These are phyloP conservation scores for Alviniconcha marisindica DNA, from an alignment of 1,140 invertebrate genomes.

Conservation along the genomic window DNA sequence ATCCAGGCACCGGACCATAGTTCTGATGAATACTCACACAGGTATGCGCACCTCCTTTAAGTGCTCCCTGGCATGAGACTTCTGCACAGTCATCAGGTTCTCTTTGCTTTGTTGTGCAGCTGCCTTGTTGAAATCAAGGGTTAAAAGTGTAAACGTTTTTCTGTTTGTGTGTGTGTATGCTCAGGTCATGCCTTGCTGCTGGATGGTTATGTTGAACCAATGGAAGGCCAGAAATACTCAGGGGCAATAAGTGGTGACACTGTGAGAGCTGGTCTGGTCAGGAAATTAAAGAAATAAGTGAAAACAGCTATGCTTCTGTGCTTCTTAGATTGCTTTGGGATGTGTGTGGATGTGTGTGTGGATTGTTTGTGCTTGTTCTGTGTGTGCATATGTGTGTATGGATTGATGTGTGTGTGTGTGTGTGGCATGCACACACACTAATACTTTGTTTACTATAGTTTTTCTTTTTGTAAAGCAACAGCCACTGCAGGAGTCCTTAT, in stretches of 20 bases:
- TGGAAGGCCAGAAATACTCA: not conserved
- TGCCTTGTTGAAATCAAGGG: too few species aligned
- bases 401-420: not conserved
- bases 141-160: too few species aligned
- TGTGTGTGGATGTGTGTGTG: slow-evolving; percentile 12
- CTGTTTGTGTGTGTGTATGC: not conserved
- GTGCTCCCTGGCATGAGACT: too few species aligned
- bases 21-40: too few species aligned
- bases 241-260: not conserved
- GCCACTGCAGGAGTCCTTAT: too few species aligned
- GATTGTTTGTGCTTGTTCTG: not conserved
- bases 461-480: too few species aligned
- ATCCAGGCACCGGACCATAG: too few species aligned
- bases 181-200: not conserved
- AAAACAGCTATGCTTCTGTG: not conserved
- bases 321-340: not conserved
- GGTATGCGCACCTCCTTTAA: too few species aligned
- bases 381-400: slow-evolving; percentile 14
- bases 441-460: too few species aligned
- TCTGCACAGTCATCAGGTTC: too few species aligned
- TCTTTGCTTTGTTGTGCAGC: too few species aligned
- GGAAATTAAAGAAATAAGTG: not conserved
- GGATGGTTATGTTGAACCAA: slow-evolving; percentile 1
- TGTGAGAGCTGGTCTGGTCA: not conserved
- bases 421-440: too few species aligned